phyloP scores from a whole-genome alignment of 2,888 invertebrate species.

The Pristionchus mayeri region DNA sequence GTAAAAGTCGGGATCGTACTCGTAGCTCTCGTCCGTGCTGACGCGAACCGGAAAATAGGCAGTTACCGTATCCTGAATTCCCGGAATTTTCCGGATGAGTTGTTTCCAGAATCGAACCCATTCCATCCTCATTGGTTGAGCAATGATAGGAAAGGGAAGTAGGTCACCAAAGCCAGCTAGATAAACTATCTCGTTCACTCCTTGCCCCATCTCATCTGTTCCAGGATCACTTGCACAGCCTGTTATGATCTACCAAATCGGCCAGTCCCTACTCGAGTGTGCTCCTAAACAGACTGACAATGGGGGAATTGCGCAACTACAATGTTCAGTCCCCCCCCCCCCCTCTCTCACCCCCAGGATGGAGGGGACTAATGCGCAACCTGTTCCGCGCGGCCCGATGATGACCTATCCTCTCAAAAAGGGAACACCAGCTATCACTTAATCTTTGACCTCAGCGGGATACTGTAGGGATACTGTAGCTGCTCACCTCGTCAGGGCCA shows the following conservation, averaged over 20 bases:
- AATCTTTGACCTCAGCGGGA: neutral
- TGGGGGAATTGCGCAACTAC: neutral
- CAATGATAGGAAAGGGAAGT: too few relatives aligned
- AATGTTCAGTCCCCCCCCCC: neutral
- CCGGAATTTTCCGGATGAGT: too few relatives aligned
- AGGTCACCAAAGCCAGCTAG: too few relatives aligned
- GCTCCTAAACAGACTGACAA: neutral
- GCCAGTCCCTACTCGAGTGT: neutral
- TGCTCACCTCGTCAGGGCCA: conserved; percentile 20
- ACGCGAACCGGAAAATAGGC: conserved; percentile 23
- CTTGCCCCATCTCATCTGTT: too few relatives aligned
- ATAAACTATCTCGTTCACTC: too few relatives aligned
- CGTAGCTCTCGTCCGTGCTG: neutral
- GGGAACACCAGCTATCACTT: neutral
- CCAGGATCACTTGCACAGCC: too few relatives aligned
- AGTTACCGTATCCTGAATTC: too few relatives aligned
- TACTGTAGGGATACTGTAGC: neutral
- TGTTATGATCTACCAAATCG: too few relatives aligned
- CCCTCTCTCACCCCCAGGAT: neutral
- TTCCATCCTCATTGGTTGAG: too few relatives aligned
- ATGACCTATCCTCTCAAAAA: conserved; percentile 15
- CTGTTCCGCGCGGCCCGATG: neutral
- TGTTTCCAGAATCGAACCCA: too few relatives aligned
- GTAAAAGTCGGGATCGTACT: conserved; percentile 45
- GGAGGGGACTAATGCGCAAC: neutral